Evolutionary conservation across 2,113 vertebrate genomes (phyloP).

Genomic region (Neodontobutis hainanensis): DNA sequence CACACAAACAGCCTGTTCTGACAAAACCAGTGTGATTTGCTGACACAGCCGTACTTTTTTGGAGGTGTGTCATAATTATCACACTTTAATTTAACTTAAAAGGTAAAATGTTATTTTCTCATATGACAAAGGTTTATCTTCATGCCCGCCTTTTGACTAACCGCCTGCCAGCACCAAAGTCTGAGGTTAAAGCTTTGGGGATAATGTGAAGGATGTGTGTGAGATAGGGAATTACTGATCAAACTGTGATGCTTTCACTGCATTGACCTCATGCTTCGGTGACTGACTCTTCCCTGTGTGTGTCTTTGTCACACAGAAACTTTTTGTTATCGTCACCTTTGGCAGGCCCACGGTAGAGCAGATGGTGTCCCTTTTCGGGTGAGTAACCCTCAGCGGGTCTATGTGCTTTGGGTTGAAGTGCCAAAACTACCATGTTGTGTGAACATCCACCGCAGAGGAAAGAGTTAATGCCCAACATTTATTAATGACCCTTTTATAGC

Average conservation of each 20-base stretch:
- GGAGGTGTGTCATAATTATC: constrained; percentile 49
- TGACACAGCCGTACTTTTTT: constrained; percentile 31
- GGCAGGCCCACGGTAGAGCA: constrained; percentile 93
- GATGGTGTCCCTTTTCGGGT: constrained; percentile 94
- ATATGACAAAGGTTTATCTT: constrained; percentile 44
- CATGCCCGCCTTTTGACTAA: constrained; percentile 35
- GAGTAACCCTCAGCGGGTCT: constrained; percentile 79
- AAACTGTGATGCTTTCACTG: constrained; percentile 52
- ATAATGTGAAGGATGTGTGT: constrained; percentile 21
- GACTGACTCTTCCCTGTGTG: constrained; percentile 58
- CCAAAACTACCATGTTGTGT: not conserved
- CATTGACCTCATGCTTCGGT: constrained; percentile 55
- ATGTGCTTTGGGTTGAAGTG: not conserved
- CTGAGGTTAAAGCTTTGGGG: not conserved
- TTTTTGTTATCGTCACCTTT: constrained; percentile 93
- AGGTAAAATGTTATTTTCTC: constrained; percentile 32
- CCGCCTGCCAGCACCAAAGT: not conserved
- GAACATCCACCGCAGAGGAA: constrained; percentile 28
- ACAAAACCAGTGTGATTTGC: constrained; percentile 33
- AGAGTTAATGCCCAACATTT: constrained; percentile 36
- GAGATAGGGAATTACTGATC: constrained; percentile 43
- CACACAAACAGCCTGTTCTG: constrained; percentile 8
- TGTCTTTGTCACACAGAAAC: constrained; percentile 86
- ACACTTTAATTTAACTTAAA: constrained; percentile 30
- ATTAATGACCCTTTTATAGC: constrained; percentile 18